Evolutionary conservation across 2,113 vertebrate species (phyloP), one percentile per base, ranked within the genome.

Genomic region (Pangasianodon hypophthalmus): DNA sequence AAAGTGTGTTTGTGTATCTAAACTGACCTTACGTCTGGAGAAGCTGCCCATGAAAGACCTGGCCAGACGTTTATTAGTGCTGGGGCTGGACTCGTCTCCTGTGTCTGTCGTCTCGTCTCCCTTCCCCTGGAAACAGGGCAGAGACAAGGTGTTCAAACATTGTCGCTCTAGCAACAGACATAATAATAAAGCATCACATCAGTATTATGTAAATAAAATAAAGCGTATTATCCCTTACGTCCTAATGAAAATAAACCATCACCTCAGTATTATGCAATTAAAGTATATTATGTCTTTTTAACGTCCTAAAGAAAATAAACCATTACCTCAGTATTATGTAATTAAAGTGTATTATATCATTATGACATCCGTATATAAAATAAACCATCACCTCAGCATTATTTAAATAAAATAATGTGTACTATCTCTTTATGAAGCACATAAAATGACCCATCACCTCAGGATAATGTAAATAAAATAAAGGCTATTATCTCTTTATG

Each of bases 21-120:
- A 1, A 4, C 93, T 58, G 54, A 98, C 98, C 97, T 99, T 99
- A 92, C 96, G 97, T 91, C 97, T 99, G 75, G 98, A 98, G 90
- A 99, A 98, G 88, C 96, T 98, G 58, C 97, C 96, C 93, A 97
- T 95, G 85, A 98, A 95, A 0, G 96, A 97, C 19, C 96, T 93
- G 86, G 95, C 93, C 0, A 94, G 94, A 1, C 96, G 95, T 73
- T 97, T 97, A 94, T 94, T 96, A 83, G 91, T 93, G 94, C 94
- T 94, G 91, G 90, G 88, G 44, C 94, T 93, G 0, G 95, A 89
- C 2, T 98, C 98, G 14, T 98, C 97, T 5, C 95, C 96, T 0
- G 96, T 95, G 88, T 97, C 97, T 0, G 82, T 88, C 0, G 96
- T 96, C 4, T 98, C 97, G 16, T 98, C 97, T 0, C 93, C 94